phyloP scores from a whole-genome alignment of 2,113 vertebrate genomes.

The Calypte anna region DNA sequence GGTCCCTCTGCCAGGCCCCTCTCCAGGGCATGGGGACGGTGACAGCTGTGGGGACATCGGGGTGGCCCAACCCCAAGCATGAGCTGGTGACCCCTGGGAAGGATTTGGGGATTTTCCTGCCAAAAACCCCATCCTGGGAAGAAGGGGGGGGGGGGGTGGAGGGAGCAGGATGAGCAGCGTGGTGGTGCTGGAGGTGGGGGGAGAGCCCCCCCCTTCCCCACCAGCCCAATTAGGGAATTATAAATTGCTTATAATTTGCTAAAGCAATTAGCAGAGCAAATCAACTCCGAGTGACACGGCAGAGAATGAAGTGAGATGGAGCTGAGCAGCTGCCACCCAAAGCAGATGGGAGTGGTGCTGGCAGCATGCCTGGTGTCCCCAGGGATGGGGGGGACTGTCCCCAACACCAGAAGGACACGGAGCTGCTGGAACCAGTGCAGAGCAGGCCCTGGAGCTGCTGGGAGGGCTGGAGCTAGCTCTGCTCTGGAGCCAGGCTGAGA shows the following conservation, averaged over 20 bases:
- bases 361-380: background rate
- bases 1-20: background rate
- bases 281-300: background rate
- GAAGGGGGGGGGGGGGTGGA: rapidly evolving
- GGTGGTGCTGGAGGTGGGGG: rapidly evolving
- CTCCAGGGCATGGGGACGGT: rapidly evolving
- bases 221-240: constrained; percentile 1
- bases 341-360: rapidly evolving
- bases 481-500: too few species aligned
- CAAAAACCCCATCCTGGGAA: rapidly evolving
- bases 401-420: background rate
- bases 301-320: background rate
- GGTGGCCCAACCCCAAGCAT: background rate
- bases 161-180: background rate
- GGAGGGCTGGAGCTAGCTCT: too few species aligned
- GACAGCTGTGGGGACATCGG: rapidly evolving
- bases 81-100: rapidly evolving
- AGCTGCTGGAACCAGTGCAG: too few species aligned
- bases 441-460: too few species aligned
- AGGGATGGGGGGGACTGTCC: background rate
- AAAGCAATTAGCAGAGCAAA: constrained; percentile 39
- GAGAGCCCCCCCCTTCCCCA: background rate
- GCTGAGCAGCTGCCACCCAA: background rate
- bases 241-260: background rate
- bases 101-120: rapidly evolving